Evolutionary conservation across 2,113 vertebrate species (phyloP).

Genomic region (Tenebrosternarchus preto): DNA sequence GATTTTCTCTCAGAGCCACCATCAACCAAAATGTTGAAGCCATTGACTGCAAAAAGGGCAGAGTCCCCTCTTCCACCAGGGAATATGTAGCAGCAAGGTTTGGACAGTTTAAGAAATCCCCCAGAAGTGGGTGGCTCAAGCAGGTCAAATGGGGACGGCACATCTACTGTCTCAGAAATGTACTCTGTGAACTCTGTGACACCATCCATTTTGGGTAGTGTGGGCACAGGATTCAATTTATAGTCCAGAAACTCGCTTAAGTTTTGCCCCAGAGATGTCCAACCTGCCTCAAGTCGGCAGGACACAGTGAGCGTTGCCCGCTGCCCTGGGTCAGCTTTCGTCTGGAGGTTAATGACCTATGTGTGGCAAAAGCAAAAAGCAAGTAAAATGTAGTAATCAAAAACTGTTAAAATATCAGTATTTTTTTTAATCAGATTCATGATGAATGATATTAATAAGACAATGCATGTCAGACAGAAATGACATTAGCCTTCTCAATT

Average conservation of each 20-base stretch:
- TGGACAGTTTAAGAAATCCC: slow-evolving; percentile 96
- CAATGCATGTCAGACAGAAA: neutral
- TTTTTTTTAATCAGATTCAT: neutral
- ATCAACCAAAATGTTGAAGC: slow-evolving; percentile 96
- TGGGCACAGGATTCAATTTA: slow-evolving; percentile 82
- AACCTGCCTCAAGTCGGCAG: slow-evolving; percentile 87
- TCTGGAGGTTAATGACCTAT: slow-evolving; percentile 84
- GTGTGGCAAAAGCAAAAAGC: slow-evolving; percentile 55
- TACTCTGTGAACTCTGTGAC: slow-evolving; percentile 89
- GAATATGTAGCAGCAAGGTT: slow-evolving; percentile 98
- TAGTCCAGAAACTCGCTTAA: slow-evolving; percentile 80
- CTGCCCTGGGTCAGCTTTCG: slow-evolving; percentile 79
- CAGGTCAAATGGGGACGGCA: slow-evolving; percentile 93
- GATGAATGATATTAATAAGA: neutral
- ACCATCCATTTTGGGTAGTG: slow-evolving; percentile 86
- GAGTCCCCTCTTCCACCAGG: slow-evolving; percentile 97
- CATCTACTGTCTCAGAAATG: slow-evolving; percentile 87
- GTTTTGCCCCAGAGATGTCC: slow-evolving; percentile 82
- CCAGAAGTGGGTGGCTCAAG: slow-evolving; percentile 95
- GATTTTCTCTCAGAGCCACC: slow-evolving; percentile 95
- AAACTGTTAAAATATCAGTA: neutral
- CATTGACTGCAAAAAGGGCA: slow-evolving; percentile 96
- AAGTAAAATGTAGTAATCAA: slow-evolving; percentile 18
- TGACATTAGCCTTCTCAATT: neutral
- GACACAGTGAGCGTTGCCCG: slow-evolving; percentile 90